Evolutionary conservation across 1,140 invertebrate genomes (phyloP).

Genomic region (Hyles euphorbiae): DNA sequence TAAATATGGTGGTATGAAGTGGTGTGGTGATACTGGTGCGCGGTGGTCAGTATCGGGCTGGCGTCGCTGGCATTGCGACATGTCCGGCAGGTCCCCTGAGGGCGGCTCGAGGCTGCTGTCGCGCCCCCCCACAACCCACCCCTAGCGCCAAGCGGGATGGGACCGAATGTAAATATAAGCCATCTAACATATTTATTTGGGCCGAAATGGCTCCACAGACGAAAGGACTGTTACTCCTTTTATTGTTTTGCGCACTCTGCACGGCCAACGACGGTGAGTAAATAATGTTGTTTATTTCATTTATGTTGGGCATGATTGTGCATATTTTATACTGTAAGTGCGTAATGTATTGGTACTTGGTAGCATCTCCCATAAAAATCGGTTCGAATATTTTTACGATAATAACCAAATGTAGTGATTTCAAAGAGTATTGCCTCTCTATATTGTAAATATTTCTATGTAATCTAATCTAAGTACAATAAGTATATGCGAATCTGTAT

Average conservation of each 20-base stretch:
- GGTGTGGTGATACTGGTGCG: constrained; percentile 27
- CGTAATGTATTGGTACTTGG: too few species aligned
- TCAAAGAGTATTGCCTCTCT: too few species aligned
- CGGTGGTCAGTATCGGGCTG: constrained; percentile 35
- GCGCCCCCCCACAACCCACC: constrained; percentile 7
- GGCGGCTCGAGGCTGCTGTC: constrained; percentile 17
- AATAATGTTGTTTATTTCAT: constrained; percentile 39
- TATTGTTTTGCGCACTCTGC: constrained; percentile 56
- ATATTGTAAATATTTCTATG: too few species aligned
- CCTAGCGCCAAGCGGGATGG: constrained; percentile 53
- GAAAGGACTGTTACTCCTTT: constrained; percentile 46
- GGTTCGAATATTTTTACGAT: too few species aligned
- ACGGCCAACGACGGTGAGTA: constrained; percentile 53
- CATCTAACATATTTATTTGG: constrained; percentile 50
- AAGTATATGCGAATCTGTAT: too few species aligned
- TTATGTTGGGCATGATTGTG: constrained; percentile 9
- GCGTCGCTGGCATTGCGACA: constrained; percentile 30
- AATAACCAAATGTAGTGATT: too few species aligned
- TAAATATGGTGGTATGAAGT: constrained; percentile 40
- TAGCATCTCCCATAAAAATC: too few species aligned
- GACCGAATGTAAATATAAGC: constrained; percentile 55
- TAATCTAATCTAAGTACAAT: too few species aligned
- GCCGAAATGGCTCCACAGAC: constrained; percentile 61
- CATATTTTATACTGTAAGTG: too few species aligned
- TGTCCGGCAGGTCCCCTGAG: constrained; percentile 30